Conservation (phyloP, 35 echinoderm and acorn worm genomes). For the Anneissia japonica region DNA sequence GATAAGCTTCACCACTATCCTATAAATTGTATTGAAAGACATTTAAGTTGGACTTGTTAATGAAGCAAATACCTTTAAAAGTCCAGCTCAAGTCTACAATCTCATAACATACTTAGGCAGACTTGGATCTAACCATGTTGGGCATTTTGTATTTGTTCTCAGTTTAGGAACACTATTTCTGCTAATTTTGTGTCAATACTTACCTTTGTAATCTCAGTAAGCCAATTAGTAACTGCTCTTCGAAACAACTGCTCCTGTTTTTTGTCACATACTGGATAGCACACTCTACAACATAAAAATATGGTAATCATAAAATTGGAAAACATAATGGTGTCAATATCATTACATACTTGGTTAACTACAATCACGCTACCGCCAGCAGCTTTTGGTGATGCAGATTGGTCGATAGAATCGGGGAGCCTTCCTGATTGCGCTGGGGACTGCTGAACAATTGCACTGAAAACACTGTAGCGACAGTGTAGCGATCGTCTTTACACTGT, state of each 20-base stretch:
- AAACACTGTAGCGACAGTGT: too few relatives aligned
- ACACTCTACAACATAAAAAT: slow-evolving; percentile 49
- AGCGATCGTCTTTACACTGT: too few relatives aligned
- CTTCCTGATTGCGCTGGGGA: neutral
- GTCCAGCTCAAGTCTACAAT: neutral
- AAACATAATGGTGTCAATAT: neutral
- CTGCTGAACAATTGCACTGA: neutral
- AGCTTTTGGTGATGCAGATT: neutral
- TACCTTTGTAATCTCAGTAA: slow-evolving; percentile 66
- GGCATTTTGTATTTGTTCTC: neutral
- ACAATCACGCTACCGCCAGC: neutral
- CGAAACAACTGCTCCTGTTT: slow-evolving; percentile 90
- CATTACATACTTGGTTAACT: neutral
- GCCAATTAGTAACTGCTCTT: slow-evolving; percentile 61
- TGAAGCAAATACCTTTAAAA: neutral
- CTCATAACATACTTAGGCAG: slow-evolving; percentile 2
- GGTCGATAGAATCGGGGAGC: neutral
- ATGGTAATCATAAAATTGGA: neutral
- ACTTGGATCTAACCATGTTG: neutral
- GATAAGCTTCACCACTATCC: slow-evolving; percentile 71
- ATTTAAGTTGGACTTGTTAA: neutral
- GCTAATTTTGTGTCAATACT: neutral
- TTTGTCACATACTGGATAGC: slow-evolving; percentile 86
- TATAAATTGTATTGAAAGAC: slow-evolving; percentile 21
- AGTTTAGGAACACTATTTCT: neutral